Percentiles rank a stretch among this genome's conserved stretches.
Evolutionary conservation across 2,797 vertebrate species (phyloP).

Genomic region (Adrianichthys oophorus): DNA sequence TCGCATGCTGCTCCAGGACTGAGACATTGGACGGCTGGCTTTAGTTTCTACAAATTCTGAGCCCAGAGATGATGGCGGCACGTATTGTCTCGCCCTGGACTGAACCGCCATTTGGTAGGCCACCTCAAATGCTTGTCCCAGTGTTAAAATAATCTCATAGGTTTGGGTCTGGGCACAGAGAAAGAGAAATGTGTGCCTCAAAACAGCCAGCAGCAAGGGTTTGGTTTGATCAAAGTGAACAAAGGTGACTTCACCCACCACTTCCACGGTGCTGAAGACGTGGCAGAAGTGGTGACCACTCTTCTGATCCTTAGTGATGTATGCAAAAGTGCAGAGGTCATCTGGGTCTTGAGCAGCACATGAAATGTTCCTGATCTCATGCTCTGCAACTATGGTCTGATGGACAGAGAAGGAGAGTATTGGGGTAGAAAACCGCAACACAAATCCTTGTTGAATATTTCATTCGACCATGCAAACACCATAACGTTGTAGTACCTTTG

Average conservation of each 20-base stretch:
- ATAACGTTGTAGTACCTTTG: constrained; percentile 81
- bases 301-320: constrained; percentile 98
- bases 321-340: constrained; percentile 95
- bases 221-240: background rate
- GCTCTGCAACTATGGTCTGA: constrained; percentile 95
- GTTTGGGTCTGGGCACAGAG: constrained; percentile 85
- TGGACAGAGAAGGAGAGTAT: constrained; percentile 7
- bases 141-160: constrained; percentile 95
- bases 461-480: constrained; percentile 11
- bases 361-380: constrained; percentile 98
- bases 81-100: constrained; percentile 84
- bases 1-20: constrained; percentile 88
- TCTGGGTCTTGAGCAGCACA: constrained; percentile 97
- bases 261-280: constrained; percentile 96
- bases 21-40: constrained; percentile 90
- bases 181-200: background rate
- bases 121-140: constrained; percentile 97
- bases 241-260: constrained; percentile 79
- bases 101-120: constrained; percentile 98
- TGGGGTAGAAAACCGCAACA: background rate
- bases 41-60: constrained; percentile 88
- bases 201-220: background rate
- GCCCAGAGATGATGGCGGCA: constrained; percentile 67
- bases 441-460: constrained; percentile 1
- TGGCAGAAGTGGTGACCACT: constrained; percentile 98